Percentiles rank a stretch among this genome's conserved stretches.
Conservation (phyloP, 2,113 vertebrate genomes). For the Eclectus roratus region DNA sequence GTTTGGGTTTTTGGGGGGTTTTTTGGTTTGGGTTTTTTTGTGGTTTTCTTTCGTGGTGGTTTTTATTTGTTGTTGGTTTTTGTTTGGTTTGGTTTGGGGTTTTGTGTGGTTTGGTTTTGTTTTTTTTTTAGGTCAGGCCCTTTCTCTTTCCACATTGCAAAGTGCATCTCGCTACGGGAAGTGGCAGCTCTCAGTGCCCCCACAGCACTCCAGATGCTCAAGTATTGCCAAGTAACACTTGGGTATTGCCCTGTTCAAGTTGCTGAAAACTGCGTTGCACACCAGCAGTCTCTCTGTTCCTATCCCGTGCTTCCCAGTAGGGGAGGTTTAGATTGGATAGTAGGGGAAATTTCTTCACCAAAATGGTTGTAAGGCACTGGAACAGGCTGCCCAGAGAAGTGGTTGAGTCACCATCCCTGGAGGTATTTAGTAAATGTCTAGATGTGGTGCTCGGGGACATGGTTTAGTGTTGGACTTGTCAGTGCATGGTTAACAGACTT, state of each 20-base stretch:
- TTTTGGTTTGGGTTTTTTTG: no score
- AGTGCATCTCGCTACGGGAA: accelerated
- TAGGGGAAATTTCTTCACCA: not conserved
- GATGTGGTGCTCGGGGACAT: not conserved
- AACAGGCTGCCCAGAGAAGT: not conserved
- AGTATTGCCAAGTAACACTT: accelerated
- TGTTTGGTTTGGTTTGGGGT: not conserved
- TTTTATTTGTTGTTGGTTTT: no score
- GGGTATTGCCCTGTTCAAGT: accelerated
- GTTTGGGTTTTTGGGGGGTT: no score
- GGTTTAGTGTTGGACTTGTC: not conserved
- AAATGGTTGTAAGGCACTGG: not conserved
- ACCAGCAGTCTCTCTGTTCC: not conserved
- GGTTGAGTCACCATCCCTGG: not conserved
- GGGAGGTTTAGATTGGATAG: not conserved
- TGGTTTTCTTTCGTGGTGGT: no score
- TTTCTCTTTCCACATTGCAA: not conserved
- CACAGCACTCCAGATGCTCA: not conserved
- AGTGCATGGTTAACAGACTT: not conserved
- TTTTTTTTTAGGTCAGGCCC: not conserved
- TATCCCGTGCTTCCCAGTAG: not conserved
- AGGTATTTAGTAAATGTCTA: not conserved
- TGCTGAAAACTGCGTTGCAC: not conserved
- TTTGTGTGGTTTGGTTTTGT: no score
- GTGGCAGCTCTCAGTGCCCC: not conserved